Evolutionary conservation across 2,113 vertebrate species (phyloP), one percentile per base, ranked within the genome.

Genomic region (Nothoprocta perdicaria): DNA sequence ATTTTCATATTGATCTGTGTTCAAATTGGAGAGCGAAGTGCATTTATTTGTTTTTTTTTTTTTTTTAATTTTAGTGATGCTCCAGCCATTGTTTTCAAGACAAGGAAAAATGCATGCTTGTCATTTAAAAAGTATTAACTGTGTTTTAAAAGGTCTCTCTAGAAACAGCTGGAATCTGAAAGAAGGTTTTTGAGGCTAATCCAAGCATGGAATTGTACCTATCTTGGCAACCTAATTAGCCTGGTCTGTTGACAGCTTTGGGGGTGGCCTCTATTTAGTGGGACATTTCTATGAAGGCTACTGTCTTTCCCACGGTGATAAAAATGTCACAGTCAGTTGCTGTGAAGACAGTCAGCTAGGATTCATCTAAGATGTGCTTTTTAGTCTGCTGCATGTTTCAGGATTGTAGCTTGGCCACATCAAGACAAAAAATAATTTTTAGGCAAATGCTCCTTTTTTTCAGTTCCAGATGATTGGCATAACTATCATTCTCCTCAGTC

Each of bases 61-160:
- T 61, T 27, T 89, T 88, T 94, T 24, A 61, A 4, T 8, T 63
- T 71, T 83, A 86, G 74, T 60, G 12, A 16, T 69, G 46, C 18
- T 90, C 40, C 53, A 86, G 23, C 22, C 24, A 86, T 17, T 57
- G 40, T 72, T 52, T 67, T 74, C 24, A 58, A 72, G n/a, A 38
- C 45, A 92, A 67, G 29, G 31, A 58, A 90, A 77, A 83, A 53
- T 41, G 50, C 3, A 12, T 15, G 2, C 26, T 88, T 89, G 9
- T 43, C 12, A 85, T 82, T 95, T 88, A 2, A 85, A 78, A 92
- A 77, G 31, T 73, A 76, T 61, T 81, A 88, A 80, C 8, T 65
- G 4, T 41, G 7, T 80, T 86, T 86, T 38, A 40, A 87, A 92
- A 89, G 10, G 1, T 17, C 6, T 84, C 29, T 77, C 41, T 77